Conservation (phyloP, 2,113 vertebrate species). For the Salvelinus sp. region DNA sequence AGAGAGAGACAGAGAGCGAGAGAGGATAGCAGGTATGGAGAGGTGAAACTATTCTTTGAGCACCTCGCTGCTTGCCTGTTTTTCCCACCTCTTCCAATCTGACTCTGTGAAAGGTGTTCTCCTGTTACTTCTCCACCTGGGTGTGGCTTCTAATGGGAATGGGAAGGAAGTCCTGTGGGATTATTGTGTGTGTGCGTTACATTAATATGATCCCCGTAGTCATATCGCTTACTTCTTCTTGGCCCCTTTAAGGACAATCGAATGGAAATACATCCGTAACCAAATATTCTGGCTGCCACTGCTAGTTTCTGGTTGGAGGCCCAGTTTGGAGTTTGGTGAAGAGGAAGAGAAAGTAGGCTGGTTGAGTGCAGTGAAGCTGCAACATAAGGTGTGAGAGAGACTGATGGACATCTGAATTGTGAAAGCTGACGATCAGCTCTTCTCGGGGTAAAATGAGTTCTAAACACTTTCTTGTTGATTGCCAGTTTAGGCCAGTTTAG, state of each 20-base stretch:
- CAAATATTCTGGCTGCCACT: conserved; percentile 41
- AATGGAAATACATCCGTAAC: conserved; percentile 75
- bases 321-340: conserved; percentile 40
- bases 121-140: conserved; percentile 69
- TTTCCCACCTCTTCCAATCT: conserved; percentile 66
- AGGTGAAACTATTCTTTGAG: conserved; percentile 46
- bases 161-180: conserved; percentile 73
- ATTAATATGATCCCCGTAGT: conserved; percentile 75
- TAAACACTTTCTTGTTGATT: conserved; percentile 19
- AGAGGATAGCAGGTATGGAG: background rate
- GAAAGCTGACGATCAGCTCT: conserved; percentile 35
- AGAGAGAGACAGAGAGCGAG: background rate
- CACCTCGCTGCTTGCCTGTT: conserved; percentile 34
- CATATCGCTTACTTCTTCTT: conserved; percentile 73
- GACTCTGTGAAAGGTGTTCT: conserved; percentile 72
- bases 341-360: conserved; percentile 32
- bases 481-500: conserved; percentile 33
- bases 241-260: conserved; percentile 72
- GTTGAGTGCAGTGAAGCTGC: conserved; percentile 22
- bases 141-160: conserved; percentile 74
- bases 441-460: conserved; percentile 30
- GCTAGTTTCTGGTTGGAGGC: conserved; percentile 55
- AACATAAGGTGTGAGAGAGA: background rate
- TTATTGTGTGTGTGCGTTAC: conserved; percentile 61
- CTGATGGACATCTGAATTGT: conserved; percentile 30